Percentiles rank a stretch among this genome's conserved stretches.
Conservation (phyloP, 2,797 vertebrate genomes). For the Prionace glauca region DNA sequence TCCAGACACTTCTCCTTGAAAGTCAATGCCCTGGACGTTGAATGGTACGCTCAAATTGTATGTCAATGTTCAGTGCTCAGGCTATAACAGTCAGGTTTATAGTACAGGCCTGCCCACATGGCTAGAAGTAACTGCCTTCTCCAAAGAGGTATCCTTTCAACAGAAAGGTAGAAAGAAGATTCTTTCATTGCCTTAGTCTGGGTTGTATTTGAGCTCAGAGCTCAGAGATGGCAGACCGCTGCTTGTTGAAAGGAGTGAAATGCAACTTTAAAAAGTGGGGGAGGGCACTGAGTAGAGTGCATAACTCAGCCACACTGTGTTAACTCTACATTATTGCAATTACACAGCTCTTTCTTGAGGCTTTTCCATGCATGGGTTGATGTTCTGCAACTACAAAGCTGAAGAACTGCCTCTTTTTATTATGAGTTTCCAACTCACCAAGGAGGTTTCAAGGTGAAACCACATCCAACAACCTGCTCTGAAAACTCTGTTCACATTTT, state of each 20-base stretch:
- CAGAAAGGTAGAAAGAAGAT: neutral
- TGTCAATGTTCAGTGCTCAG: neutral
- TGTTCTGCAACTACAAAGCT: neutral
- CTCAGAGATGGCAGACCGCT: neutral
- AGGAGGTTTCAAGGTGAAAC: neutral
- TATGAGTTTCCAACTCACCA: neutral
- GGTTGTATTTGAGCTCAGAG: neutral
- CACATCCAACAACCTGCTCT: neutral
- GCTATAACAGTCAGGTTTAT: neutral
- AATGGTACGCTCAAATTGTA: neutral
- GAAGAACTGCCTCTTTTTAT: neutral
- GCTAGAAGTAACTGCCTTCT: neutral
- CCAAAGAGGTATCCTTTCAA: neutral
- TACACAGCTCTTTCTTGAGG: neutral
- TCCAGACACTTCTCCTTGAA: too few relatives aligned
- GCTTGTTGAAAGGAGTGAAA: neutral
- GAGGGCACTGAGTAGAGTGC: too few relatives aligned
- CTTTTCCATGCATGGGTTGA: neutral
- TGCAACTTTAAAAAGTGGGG: neutral
- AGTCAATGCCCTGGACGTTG: too few relatives aligned
- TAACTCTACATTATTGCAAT: neutral
- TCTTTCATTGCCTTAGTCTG: neutral
- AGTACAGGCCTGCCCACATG: neutral
- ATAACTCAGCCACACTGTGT: too few relatives aligned
- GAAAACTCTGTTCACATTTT: neutral